Percentiles rank a stretch among this genome's conserved stretches.
These are phyloP conservation scores for Gasterosteus nipponicus DNA, from an alignment of 2,113 vertebrate genomes.

Conservation along the genomic window DNA sequence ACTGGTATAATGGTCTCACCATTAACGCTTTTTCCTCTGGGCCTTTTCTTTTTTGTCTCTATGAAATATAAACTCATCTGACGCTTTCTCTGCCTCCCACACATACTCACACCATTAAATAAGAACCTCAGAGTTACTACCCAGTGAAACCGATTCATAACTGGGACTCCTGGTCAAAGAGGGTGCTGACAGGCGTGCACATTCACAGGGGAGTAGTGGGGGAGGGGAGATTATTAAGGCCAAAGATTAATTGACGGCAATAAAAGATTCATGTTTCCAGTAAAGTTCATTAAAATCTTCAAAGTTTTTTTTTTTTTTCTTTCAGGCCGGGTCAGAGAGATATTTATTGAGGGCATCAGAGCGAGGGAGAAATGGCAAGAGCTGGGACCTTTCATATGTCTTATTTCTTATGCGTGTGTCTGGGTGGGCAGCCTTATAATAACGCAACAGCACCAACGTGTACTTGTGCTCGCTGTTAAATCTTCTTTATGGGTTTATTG, in stretches of 20 bases:
- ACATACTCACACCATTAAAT: conserved; percentile 35
- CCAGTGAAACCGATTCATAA: conserved; percentile 46
- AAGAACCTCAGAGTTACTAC: conserved; percentile 34
- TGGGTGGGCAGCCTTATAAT: conserved; percentile 13
- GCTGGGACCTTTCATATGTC: conserved; percentile 10
- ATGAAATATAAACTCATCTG: conserved; percentile 18
- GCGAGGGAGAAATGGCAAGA: conserved; percentile 17
- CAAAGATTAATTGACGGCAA: conserved; percentile 73
- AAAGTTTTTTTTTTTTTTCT: conserved; percentile 54
- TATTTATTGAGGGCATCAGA: conserved; percentile 20
- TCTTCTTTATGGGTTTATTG: conserved; percentile 34
- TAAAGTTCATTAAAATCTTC: conserved; percentile 77
- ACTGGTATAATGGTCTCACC: not conserved
- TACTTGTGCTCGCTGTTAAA: conserved; percentile 38
- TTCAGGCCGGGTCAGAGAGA: conserved; percentile 20
- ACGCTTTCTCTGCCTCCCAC: conserved; percentile 1
- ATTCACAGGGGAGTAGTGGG: conserved; percentile 39
- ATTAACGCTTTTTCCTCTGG: not conserved
- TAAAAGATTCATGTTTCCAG: conserved; percentile 77
- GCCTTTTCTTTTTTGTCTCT: not conserved
- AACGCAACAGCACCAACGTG: conserved; percentile 15
- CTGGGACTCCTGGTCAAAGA: conserved; percentile 49
- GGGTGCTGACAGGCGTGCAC: conserved; percentile 44
- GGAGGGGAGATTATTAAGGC: conserved; percentile 61
- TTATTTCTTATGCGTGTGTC: not conserved